A percentile compares a stretch with the other conserved stretches of the same genome.
These are phyloP conservation scores for Alces alces DNA, from an alignment of 2,113 vertebrate genomes.

Conservation along the genomic window DNA sequence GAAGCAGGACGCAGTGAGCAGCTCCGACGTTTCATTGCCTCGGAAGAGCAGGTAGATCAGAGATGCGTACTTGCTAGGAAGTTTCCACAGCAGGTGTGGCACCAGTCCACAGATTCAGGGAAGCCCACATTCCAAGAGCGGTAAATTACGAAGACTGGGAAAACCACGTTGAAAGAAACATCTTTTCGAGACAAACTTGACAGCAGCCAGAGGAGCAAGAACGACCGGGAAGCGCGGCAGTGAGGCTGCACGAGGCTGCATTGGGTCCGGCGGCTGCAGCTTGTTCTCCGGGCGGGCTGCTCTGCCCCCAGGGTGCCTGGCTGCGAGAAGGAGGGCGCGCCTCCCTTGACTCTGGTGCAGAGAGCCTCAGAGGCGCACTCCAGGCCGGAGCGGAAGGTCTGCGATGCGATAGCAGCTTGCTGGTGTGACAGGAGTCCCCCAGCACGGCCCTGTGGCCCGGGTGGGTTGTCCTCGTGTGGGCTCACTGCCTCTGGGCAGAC, in stretches of 20 bases:
- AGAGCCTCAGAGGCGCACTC: not conserved
- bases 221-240: accelerated
- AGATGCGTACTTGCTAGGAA: not conserved
- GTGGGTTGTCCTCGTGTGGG: accelerated
- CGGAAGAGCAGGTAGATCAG: not conserved
- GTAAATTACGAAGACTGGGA: not conserved
- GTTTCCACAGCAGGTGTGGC: not conserved
- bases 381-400: not conserved
- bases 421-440: too few relatives aligned
- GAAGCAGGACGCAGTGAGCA: not conserved
- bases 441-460: accelerated
- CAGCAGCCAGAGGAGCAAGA: not conserved
- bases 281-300: accelerated
- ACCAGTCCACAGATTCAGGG: not conserved
- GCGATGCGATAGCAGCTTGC: not conserved
- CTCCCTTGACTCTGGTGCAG: not conserved
- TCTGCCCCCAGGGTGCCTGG: not conserved
- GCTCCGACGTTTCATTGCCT: not conserved
- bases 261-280: accelerated
- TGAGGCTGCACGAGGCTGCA: not conserved
- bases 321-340: accelerated
- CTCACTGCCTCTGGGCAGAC: not conserved
- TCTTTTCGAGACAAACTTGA: not conserved
- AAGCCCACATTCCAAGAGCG: not conserved
- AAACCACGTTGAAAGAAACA: not conserved